Conservation (phyloP, 2,113 vertebrate genomes). For the Saguinus imperator region DNA sequence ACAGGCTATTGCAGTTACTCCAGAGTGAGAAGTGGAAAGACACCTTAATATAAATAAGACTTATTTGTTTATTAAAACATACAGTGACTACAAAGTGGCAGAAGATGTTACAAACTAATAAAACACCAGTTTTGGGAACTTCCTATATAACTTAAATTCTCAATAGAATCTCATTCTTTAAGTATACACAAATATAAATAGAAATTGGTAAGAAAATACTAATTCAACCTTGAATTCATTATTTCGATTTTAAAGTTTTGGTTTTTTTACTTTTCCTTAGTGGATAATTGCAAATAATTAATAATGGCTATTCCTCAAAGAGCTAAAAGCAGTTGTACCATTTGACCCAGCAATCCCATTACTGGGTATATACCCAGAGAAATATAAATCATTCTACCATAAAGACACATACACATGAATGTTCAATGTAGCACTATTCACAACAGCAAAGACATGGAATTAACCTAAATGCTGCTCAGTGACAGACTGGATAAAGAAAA, state of each 20-base stretch:
- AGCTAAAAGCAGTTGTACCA: too few relatives aligned
- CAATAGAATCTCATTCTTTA: background rate
- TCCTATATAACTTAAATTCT: background rate
- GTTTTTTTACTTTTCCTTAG: background rate
- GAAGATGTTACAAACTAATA: background rate
- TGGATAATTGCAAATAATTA: background rate
- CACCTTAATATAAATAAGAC: background rate
- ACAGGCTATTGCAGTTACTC: background rate
- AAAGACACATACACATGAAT: too few relatives aligned
- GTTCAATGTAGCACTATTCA: too few relatives aligned
- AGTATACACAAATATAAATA: background rate
- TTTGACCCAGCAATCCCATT: too few relatives aligned
- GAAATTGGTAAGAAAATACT: background rate
- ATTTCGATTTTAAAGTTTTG: conserved; percentile 18
- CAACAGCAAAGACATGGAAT: too few relatives aligned
- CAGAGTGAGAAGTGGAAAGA: background rate
- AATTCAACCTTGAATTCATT: background rate
- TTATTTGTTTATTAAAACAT: background rate
- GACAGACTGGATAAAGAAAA: too few relatives aligned
- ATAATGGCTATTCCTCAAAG: too few relatives aligned
- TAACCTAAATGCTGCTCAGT: too few relatives aligned
- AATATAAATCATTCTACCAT: too few relatives aligned
- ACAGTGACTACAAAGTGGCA: background rate
- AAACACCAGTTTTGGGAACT: background rate
- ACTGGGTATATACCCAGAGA: too few relatives aligned